Evolutionary conservation across 2,888 invertebrate genomes (phyloP).

Genomic region (Saturnia japonica): DNA sequence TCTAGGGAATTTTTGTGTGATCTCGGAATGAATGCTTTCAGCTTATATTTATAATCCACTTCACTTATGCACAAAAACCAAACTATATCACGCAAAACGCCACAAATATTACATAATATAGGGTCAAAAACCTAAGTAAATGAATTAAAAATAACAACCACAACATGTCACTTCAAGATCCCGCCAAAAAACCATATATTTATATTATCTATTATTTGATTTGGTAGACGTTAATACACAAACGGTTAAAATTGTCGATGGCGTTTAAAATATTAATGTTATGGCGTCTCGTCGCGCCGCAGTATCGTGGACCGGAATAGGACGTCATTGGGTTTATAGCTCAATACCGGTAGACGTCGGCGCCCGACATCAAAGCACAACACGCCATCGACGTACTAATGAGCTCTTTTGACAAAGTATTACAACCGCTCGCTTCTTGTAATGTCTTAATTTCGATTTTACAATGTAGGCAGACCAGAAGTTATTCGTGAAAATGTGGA

Average conservation of each 20-base stretch:
- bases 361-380: constrained; percentile 19
- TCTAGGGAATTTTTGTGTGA: too few relatives aligned
- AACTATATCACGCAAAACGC: too few relatives aligned
- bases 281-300: constrained; percentile 5
- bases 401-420: constrained; percentile 52
- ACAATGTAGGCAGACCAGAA: constrained; percentile 15
- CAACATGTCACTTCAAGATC: too few relatives aligned
- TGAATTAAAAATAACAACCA: too few relatives aligned
- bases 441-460: constrained; percentile 63
- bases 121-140: too few relatives aligned
- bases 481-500: not conserved
- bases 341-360: constrained; percentile 14
- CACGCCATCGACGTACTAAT: constrained; percentile 31
- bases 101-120: too few relatives aligned
- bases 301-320: constrained; percentile 16
- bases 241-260: constrained; percentile 4
- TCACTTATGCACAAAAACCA: too few relatives aligned
- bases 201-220: not conserved
- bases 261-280: constrained; percentile 16
- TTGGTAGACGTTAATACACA: not conserved
- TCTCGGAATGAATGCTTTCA: too few relatives aligned
- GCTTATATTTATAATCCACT: too few relatives aligned
- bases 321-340: constrained; percentile 14
- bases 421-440: constrained; percentile 46
- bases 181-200: too few relatives aligned